A percentile compares a stretch with the other conserved stretches of the same genome.
These are phyloP conservation scores for Zoanthus sociatus DNA, from an alignment of 92 coral and sea anemone species.

Conservation along the genomic window DNA sequence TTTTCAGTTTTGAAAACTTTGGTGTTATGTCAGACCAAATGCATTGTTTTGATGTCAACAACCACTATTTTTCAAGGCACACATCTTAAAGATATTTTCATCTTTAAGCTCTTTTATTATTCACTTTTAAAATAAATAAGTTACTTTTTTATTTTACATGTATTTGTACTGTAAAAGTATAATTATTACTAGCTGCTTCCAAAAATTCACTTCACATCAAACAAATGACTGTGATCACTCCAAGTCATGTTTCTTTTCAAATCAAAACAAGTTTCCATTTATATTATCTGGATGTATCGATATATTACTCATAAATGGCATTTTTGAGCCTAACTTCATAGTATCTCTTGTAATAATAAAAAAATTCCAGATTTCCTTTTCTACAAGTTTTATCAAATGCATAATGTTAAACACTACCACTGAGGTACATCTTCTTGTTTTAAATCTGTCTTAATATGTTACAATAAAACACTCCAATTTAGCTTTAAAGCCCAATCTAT, in stretches of 20 bases:
- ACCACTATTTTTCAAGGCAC: no score
- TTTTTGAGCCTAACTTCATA: not conserved
- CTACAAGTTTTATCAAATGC: not conserved
- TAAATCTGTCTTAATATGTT: not conserved
- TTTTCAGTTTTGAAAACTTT: no score
- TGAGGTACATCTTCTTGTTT: not conserved
- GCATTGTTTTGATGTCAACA: no score
- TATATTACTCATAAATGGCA: slow-evolving; percentile 30
- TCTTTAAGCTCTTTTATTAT: no score
- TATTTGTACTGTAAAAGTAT: no score
- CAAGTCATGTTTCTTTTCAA: not conserved
- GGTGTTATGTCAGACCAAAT: no score
- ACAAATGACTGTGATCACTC: not conserved
- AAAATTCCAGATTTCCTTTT: not conserved
- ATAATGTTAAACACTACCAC: not conserved
- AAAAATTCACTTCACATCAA: not conserved
- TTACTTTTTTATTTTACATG: no score
- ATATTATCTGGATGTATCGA: slow-evolving; percentile 5
- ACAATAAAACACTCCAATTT: slow-evolving; percentile 14
- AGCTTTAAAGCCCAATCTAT: not conserved
- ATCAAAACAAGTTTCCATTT: not conserved
- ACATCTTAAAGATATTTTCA: no score
- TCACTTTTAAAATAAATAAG: no score
- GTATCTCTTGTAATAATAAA: not conserved
- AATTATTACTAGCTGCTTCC: not conserved